phyloP scores from a whole-genome alignment of 2,797 vertebrate genomes.

The Orestias chungarensis region DNA sequence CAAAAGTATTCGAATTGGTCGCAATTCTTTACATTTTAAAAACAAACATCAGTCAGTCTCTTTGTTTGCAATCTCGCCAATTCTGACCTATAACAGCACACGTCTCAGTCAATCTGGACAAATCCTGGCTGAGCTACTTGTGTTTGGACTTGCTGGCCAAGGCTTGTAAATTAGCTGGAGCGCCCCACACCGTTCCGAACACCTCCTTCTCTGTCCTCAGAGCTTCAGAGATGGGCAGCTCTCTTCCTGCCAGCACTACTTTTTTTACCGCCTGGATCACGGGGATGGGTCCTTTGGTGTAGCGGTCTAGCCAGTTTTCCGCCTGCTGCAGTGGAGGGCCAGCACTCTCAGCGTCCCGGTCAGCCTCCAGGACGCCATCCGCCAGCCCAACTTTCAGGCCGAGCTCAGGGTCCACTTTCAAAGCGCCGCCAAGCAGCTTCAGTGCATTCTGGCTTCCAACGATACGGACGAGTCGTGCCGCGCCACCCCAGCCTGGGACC shows the following conservation, averaged over 20 bases:
- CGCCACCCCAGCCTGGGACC: conserved; percentile 94
- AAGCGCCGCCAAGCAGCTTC: conserved; percentile 83
- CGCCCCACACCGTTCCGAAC: conserved; percentile 92
- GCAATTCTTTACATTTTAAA: not conserved
- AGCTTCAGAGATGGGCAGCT: conserved; percentile 85
- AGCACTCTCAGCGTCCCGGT: conserved; percentile 36
- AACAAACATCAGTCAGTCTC: not conserved
- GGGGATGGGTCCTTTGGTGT: conserved; percentile 79
- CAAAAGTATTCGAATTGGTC: not conserved
- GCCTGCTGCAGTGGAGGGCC: conserved; percentile 70
- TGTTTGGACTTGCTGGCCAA: conserved; percentile 84
- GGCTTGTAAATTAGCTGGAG: conserved; percentile 87
- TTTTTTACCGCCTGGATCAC: conserved; percentile 88
- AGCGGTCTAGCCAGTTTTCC: conserved; percentile 83
- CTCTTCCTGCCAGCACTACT: conserved; percentile 85
- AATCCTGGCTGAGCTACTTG: conserved; percentile 68
- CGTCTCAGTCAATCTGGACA: not conserved
- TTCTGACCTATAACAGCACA: not conserved
- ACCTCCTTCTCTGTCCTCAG: conserved; percentile 87
- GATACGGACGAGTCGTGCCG: conserved; percentile 82
- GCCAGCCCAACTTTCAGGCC: conserved; percentile 83
- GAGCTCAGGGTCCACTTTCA: conserved; percentile 75
- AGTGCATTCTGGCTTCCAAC: conserved; percentile 85
- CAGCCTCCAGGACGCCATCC: conserved; percentile 76
- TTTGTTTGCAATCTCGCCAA: not conserved